These are phyloP conservation scores for Meta bourneti DNA, from an alignment of 2,888 invertebrate genomes.

Conservation along the genomic window DNA sequence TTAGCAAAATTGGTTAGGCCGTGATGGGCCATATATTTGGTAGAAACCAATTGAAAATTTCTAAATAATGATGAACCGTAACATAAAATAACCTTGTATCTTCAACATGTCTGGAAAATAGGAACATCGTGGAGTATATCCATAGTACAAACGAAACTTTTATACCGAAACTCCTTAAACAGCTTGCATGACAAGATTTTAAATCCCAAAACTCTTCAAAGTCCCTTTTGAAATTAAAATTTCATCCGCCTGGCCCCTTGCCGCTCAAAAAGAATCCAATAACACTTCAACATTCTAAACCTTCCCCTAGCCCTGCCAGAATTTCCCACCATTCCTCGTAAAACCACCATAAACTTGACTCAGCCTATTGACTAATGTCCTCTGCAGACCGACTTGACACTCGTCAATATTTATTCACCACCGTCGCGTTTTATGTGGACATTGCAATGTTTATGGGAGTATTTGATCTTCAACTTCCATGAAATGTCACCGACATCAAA, in stretches of 20 bases:
- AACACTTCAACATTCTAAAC: conserved; percentile 1
- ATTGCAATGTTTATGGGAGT: conserved; percentile 57
- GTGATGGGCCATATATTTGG: too few relatives aligned
- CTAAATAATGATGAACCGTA: too few relatives aligned
- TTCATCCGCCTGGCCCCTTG: conserved; percentile 7
- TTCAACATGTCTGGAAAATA: too few relatives aligned
- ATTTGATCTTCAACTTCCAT: conserved; percentile 60
- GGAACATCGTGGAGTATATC: too few relatives aligned
- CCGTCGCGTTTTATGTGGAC: conserved; percentile 62
- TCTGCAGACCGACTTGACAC: conserved; percentile 30
- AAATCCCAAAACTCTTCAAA: conserved; percentile 6
- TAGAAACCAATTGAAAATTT: too few relatives aligned
- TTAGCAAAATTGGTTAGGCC: too few relatives aligned
- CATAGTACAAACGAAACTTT: background rate
- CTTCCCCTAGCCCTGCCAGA: conserved; percentile 8
- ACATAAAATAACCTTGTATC: too few relatives aligned
- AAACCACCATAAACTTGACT: conserved; percentile 54
- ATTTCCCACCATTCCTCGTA: conserved; percentile 16
- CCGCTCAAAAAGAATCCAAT: conserved; percentile 20
- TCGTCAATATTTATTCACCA: conserved; percentile 66
- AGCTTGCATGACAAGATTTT: background rate
- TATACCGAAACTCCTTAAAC: background rate
- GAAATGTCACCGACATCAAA: conserved; percentile 63
- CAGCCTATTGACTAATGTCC: conserved; percentile 54
- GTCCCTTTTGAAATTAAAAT: conserved; percentile 18